A percentile compares a stretch with the other conserved stretches of the same genome.
These are phyloP conservation scores for Homarus gammarus DNA, from an alignment of 2,888 invertebrate species.

Conservation along the genomic window DNA sequence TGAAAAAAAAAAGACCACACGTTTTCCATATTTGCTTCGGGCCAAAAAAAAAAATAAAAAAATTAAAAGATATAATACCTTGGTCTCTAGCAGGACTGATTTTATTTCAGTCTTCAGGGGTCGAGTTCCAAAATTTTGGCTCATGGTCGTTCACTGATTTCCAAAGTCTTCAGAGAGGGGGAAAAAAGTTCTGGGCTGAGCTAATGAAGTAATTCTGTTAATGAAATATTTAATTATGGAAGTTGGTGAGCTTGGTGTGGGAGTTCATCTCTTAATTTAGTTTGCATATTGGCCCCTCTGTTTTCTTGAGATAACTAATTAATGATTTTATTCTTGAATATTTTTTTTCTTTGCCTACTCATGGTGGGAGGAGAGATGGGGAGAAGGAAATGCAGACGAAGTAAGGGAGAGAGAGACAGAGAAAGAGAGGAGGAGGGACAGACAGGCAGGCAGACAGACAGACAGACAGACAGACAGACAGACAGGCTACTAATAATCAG, in stretches of 20 bases:
- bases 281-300: neutral
- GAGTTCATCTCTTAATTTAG: neutral
- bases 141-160: too few relatives aligned
- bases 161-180: neutral
- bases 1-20: too few relatives aligned
- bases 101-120: too few relatives aligned
- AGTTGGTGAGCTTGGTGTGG: neutral
- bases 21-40: too few relatives aligned
- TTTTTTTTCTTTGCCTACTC: too few relatives aligned
- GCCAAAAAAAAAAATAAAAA: too few relatives aligned
- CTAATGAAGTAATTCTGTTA: neutral
- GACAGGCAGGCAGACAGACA: neutral
- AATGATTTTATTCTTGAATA: neutral
- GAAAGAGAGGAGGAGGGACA: neutral
- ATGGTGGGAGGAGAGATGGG: neutral
- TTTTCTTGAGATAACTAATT: too few relatives aligned
- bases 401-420: slow-evolving; percentile 2
- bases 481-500: too few relatives aligned
- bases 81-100: too few relatives aligned
- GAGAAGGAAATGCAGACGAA: neutral
- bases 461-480: neutral
- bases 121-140: too few relatives aligned
- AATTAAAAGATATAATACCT: too few relatives aligned
- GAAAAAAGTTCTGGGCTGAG: neutral
- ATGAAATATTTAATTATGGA: neutral